phyloP scores from a whole-genome alignment of 2,113 vertebrate genomes.

The Motacilla tschutschensis region DNA sequence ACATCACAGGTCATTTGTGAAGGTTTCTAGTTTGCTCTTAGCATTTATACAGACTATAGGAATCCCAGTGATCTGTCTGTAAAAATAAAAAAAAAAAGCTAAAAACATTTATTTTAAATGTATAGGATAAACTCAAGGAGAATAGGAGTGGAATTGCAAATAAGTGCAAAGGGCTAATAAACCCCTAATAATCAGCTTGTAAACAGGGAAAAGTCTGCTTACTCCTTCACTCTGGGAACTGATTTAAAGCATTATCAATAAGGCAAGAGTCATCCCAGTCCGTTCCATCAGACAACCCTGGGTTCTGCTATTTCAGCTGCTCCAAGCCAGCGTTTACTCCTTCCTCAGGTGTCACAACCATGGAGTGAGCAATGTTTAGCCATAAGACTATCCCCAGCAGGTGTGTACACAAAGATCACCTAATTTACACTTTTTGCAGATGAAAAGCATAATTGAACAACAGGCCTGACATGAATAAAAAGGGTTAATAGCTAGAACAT shows the following conservation, averaged over 20 bases:
- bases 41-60: background rate
- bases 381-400: background rate
- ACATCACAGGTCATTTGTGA: background rate
- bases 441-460: background rate
- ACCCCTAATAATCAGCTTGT: background rate
- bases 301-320: background rate
- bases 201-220: background rate
- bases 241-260: background rate
- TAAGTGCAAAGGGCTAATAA: background rate
- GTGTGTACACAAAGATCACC: background rate
- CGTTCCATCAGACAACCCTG: background rate
- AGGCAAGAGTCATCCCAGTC: background rate
- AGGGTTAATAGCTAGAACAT: background rate
- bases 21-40: background rate
- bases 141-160: background rate
- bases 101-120: background rate
- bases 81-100: background rate
- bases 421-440: background rate
- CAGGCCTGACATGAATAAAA: background rate
- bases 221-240: background rate
- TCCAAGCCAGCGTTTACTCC: background rate
- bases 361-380: accelerated
- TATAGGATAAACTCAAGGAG: background rate
- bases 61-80: background rate
- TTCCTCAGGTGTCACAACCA: background rate